A percentile compares a stretch with the other conserved stretches of the same genome.
These are phyloP conservation scores for Chaetodon trifascialis DNA, from an alignment of 2,113 vertebrate species.

Conservation along the genomic window DNA sequence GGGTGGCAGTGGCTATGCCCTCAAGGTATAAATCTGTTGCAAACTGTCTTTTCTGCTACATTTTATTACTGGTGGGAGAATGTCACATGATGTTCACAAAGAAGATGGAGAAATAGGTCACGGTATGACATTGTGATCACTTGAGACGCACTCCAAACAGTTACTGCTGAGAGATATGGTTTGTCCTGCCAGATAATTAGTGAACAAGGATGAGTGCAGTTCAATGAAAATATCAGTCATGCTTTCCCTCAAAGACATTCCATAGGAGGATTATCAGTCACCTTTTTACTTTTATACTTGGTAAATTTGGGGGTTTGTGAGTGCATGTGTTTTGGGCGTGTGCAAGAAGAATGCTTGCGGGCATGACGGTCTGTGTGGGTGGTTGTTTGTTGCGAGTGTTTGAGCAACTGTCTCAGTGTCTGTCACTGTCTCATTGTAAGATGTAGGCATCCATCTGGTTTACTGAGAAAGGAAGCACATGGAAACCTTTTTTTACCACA, in stretches of 20 bases:
- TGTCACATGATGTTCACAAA: slow-evolving; percentile 44
- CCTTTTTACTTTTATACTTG: slow-evolving; percentile 11
- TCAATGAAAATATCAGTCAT: slow-evolving; percentile 35
- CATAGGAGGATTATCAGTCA: slow-evolving; percentile 37
- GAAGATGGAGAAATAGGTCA: slow-evolving; percentile 65
- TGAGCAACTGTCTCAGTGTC: slow-evolving; percentile 48
- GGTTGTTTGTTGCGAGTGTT: slow-evolving; percentile 60
- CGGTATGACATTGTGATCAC: slow-evolving; percentile 43
- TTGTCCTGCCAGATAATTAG: slow-evolving; percentile 61
- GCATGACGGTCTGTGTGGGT: slow-evolving; percentile 58
- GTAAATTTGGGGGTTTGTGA: slow-evolving; percentile 31
- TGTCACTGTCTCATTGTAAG: slow-evolving; percentile 46
- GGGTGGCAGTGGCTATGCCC: slow-evolving; percentile 61
- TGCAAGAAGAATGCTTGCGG: slow-evolving; percentile 41
- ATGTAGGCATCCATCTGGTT: slow-evolving; percentile 51
- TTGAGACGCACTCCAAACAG: slow-evolving; percentile 48
- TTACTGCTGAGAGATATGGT: slow-evolving; percentile 41
- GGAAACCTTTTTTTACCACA: neutral
- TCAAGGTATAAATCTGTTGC: slow-evolving; percentile 63
- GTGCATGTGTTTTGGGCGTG: slow-evolving; percentile 35
- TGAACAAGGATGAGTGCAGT: slow-evolving; percentile 32
- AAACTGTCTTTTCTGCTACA: slow-evolving; percentile 59
- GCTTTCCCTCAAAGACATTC: slow-evolving; percentile 9
- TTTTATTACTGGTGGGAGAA: slow-evolving; percentile 60
- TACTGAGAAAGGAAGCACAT: slow-evolving; percentile 15